phyloP scores from a whole-genome alignment of 2,888 invertebrate genomes.

The Diarsia mendica region DNA sequence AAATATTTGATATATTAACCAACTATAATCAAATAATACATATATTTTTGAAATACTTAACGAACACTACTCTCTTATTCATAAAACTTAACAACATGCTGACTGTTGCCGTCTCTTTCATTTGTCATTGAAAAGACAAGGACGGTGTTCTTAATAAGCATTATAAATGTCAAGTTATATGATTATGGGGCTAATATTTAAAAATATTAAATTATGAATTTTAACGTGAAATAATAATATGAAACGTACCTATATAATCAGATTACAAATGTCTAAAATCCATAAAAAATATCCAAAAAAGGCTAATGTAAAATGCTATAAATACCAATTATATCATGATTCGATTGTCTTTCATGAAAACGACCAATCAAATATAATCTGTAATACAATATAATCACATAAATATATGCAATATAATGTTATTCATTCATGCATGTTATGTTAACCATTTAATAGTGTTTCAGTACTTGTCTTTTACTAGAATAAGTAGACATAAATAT shows the following conservation, averaged over 20 bases:
- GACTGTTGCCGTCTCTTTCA: not conserved
- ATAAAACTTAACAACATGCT: not conserved
- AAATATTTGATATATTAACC: not conserved
- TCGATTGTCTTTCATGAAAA: not conserved
- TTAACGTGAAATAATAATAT: not conserved
- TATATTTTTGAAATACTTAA: not conserved
- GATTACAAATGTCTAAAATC: too few relatives aligned
- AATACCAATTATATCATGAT: not conserved
- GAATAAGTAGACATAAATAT: slow-evolving; percentile 11
- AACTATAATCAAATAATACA: slow-evolving; percentile 3
- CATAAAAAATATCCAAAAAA: too few relatives aligned
- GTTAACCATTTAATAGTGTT: not conserved
- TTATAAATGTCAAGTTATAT: not conserved
- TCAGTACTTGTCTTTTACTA: not conserved
- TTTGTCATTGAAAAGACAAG: not conserved
- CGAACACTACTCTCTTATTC: not conserved
- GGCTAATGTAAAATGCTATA: not conserved
- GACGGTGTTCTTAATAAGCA: not conserved
- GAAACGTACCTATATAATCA: not conserved
- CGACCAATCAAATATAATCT: not conserved
- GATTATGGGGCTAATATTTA: not conserved
- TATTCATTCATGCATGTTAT: not conserved
- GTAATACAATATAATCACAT: not conserved
- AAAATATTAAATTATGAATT: not conserved
- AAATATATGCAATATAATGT: too few relatives aligned